These are phyloP conservation scores for Cenopis cana DNA, from an alignment of 2,888 invertebrate species.

Conservation along the genomic window DNA sequence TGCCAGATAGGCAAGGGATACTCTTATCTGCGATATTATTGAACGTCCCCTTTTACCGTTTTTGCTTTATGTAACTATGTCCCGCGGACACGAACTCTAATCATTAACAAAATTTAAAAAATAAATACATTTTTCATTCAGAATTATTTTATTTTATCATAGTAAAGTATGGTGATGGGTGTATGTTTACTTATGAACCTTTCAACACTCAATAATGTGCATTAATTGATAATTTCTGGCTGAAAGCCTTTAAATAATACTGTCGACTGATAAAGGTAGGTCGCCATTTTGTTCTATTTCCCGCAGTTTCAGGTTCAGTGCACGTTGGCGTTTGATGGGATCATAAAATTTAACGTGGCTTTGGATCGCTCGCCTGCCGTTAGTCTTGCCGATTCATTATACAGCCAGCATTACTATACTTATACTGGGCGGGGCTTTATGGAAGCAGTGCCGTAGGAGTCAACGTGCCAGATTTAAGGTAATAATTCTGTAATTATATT, in stretches of 20 bases:
- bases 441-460: neutral
- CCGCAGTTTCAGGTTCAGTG: constrained; percentile 58
- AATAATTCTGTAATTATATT: too few species aligned
- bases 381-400: constrained; percentile 50
- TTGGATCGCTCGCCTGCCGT: constrained; percentile 45
- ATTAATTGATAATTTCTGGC: neutral
- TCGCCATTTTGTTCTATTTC: constrained; percentile 45
- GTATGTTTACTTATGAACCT: too few species aligned
- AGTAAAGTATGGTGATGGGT: too few species aligned
- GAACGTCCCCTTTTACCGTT: too few species aligned
- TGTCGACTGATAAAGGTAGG: neutral
- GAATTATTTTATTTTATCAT: too few species aligned
- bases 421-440: constrained; percentile 9
- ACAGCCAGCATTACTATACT: constrained; percentile 47
- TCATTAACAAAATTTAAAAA: too few species aligned
- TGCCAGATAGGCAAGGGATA: too few species aligned
- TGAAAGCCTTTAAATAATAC: neutral
- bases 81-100: too few species aligned
- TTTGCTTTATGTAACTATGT: too few species aligned
- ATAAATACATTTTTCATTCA: too few species aligned
- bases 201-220: neutral
- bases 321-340: constrained; percentile 68
- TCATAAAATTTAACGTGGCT: constrained; percentile 66
- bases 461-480: neutral
- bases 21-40: too few species aligned